These are phyloP conservation scores for Lophotis ruficrista DNA, from an alignment of 2,113 vertebrate species.

Conservation along the genomic window DNA sequence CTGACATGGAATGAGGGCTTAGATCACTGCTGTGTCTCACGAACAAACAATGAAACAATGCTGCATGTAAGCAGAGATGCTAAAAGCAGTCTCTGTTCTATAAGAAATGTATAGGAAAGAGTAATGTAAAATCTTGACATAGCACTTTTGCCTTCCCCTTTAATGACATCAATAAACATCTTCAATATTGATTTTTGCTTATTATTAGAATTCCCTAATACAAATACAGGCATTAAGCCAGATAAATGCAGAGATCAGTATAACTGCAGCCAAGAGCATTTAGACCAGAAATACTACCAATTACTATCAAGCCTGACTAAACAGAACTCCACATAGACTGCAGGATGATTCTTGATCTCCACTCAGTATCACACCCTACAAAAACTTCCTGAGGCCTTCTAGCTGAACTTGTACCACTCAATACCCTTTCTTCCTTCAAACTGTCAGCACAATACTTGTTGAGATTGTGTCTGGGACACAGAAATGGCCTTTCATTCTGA, in stretches of 20 bases:
- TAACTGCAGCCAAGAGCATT: not conserved
- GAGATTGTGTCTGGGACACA: not conserved
- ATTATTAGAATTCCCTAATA: constrained; percentile 30
- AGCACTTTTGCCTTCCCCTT: not conserved
- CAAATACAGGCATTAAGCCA: not conserved
- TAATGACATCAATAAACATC: constrained; percentile 10
- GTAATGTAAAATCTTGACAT: not conserved
- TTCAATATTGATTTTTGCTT: constrained; percentile 33
- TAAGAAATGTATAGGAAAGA: not conserved
- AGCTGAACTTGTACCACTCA: not conserved
- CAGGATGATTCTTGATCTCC: not conserved
- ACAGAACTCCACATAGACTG: not conserved
- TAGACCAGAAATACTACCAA: not conserved
- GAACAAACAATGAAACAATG: not conserved
- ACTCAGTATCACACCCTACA: not conserved
- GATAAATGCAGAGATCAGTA: constrained; percentile 6
- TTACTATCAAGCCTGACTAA: not conserved
- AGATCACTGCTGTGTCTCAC: not conserved
- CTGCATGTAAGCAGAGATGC: not conserved
- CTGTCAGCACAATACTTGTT: not conserved
- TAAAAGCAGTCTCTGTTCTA: not conserved
- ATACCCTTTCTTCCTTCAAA: not conserved
- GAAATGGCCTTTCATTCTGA: not conserved
- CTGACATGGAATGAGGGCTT: not conserved
- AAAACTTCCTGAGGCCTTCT: not conserved